phyloP scores from a whole-genome alignment of 2,888 invertebrate species.

The Ichneumoninae sp. region DNA sequence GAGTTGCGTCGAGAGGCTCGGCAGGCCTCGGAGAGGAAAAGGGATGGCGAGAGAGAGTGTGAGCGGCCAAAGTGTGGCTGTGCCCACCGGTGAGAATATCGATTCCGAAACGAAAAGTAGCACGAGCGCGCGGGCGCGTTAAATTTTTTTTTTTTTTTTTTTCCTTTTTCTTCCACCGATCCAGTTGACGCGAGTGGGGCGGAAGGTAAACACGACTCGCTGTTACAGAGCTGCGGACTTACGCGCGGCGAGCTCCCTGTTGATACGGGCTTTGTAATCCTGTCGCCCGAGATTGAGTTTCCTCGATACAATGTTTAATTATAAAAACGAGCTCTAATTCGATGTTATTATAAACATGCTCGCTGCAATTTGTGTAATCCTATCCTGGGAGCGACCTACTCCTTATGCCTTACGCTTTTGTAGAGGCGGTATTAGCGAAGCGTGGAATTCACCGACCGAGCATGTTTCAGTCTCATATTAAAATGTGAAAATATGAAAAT shows the following conservation, averaged over 20 bases:
- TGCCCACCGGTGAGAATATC: slow-evolving; percentile 39
- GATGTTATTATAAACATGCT: neutral
- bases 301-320: slow-evolving; percentile 16
- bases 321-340: slow-evolving; percentile 11
- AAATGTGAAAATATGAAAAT: too few relatives aligned
- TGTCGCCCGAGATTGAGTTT: neutral
- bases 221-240: slow-evolving; percentile 30
- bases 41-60: neutral
- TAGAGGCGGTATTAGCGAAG: neutral
- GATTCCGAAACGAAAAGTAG: slow-evolving; percentile 64
- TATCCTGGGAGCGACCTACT: neutral
- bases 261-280: slow-evolving; percentile 24
- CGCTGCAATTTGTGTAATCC: neutral
- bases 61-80: slow-evolving; percentile 29
- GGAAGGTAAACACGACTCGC: slow-evolving; percentile 56
- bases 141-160: neutral
- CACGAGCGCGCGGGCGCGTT: slow-evolving; percentile 60
- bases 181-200: slow-evolving; percentile 48
- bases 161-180: slow-evolving; percentile 32
- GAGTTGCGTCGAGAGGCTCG: neutral
- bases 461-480: too few relatives aligned
- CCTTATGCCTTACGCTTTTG: neutral
- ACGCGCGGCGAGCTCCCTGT: slow-evolving; percentile 30
- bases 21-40: neutral
- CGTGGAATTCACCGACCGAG: neutral